Evolutionary conservation across 2,113 vertebrate genomes (phyloP), one percentile per base, ranked within the genome.

Genomic region (Festucalex cinctus): DNA sequence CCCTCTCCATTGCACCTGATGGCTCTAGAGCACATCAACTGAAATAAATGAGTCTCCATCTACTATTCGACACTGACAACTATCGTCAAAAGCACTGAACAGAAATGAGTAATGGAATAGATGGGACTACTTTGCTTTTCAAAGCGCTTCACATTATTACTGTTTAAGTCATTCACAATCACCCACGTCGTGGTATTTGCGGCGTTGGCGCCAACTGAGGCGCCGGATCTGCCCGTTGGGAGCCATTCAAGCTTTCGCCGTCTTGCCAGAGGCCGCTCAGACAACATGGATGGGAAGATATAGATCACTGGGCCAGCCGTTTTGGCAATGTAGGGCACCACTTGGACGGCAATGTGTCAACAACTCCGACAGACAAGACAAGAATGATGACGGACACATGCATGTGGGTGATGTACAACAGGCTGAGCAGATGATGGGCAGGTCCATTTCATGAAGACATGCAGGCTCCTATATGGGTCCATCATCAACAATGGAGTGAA

Each of bases 391-490:
- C 65, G 37, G 48, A 69, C 57, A 39, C 56, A 56, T 43, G 48
- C 44, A 39, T 65, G 5, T 26, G 20, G 6, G 58, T 70, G 68
- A 87, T 68, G 69, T 64, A 76, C 70, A 5, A 35, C 64, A 77
- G 80, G 74, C 51, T 64, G 44, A 46, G 65, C 66, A 64, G 67
- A 63, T 20, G 65, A 78, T 75, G 3, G 69, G 78, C 78, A 75
- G 51, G 54, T 58, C 66, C 65, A 64, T 78, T 80, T 81, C 83
- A 91, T 85, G 76, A 75, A 82, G 73, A 76, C 10, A 24, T 63
- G 62, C 41, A 5, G 35, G 60, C 12, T 14, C 28, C 28, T 32
- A 32, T 32, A 32, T 32, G 28, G 28, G 28, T 32, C 28, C 28
- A 32, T 32, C 4, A 4, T 4, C 4, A 32, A 32, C 28, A 32